Conservation (phyloP, 2,797 vertebrate genomes). For the Mergus octosetaceus region DNA sequence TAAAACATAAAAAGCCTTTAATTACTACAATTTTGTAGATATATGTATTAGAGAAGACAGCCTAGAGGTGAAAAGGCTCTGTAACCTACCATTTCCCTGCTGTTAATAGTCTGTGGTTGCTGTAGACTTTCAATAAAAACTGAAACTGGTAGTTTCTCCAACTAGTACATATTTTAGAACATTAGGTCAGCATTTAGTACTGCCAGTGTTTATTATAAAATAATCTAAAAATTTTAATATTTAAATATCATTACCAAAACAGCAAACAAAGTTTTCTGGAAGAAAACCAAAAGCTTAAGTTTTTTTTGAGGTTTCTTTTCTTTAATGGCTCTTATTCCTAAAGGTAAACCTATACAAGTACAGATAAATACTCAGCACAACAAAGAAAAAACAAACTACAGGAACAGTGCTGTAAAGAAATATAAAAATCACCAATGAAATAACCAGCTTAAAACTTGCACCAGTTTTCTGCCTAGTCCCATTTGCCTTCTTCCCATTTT, state of each 20-base stretch:
- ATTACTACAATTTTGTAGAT: constrained; percentile 21
- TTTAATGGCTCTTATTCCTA: constrained; percentile 19
- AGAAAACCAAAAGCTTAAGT: background rate
- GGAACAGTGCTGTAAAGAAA: background rate
- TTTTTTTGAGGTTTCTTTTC: background rate
- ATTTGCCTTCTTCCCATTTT: background rate
- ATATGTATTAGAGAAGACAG: constrained; percentile 33
- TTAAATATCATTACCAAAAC: background rate
- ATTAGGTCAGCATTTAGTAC: background rate
- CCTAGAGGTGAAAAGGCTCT: constrained; percentile 25
- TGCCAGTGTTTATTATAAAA: background rate
- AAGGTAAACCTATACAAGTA: background rate
- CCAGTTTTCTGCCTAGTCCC: background rate
- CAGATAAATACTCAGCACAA: background rate
- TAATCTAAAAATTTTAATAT: background rate
- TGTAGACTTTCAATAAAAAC: background rate
- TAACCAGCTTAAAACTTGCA: background rate
- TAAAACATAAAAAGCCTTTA: constrained; percentile 46
- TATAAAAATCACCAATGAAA: background rate
- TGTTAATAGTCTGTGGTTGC: background rate
- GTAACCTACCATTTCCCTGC: background rate
- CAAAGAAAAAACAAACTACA: background rate
- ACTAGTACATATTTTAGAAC: background rate
- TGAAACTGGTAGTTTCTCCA: background rate
- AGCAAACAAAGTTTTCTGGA: background rate